Evolutionary conservation across 1,140 invertebrate genomes (phyloP).

Genomic region (Magallana angulata): DNA sequence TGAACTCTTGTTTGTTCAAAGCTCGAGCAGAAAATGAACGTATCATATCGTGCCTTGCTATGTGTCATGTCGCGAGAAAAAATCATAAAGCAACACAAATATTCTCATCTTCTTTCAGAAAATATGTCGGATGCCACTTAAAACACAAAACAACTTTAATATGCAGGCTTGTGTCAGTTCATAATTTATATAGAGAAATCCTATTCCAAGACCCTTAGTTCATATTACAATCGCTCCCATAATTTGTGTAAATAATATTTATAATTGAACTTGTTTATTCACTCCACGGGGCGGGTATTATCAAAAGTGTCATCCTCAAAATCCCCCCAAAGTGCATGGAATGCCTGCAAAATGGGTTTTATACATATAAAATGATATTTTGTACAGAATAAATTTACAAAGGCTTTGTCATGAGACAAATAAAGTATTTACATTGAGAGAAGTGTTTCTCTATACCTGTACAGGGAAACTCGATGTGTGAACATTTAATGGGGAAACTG

Average conservation of each 20-base stretch:
- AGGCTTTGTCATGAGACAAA: background rate
- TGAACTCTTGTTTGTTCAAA: conserved; percentile 26
- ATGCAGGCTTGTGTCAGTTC: conserved; percentile 31
- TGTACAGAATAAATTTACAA: conserved; percentile 32
- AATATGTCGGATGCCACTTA: conserved; percentile 12
- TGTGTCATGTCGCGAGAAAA: conserved; percentile 4
- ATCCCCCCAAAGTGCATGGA: conserved; percentile 10
- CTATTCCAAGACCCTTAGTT: conserved; percentile 19
- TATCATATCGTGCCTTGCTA: conserved; percentile 40
- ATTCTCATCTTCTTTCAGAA: background rate
- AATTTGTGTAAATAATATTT: conserved; percentile 47
- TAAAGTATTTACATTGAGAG: conserved; percentile 21
- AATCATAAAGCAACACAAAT: conserved; percentile 27
- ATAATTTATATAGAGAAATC: conserved; percentile 40
- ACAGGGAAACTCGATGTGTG: background rate
- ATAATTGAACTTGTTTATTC: conserved; percentile 38
- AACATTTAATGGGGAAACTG: background rate
- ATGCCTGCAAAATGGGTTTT: background rate
- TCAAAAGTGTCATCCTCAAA: conserved; percentile 18
- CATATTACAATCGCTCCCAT: conserved; percentile 35
- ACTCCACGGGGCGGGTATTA: background rate
- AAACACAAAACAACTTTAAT: conserved; percentile 39
- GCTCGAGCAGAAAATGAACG: conserved; percentile 14
- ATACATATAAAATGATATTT: conserved; percentile 26
- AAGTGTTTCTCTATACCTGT: conserved; percentile 8